Base-by-base conservation (phyloP, 2,113 vertebrate species). In the Anthoscopus minutus region DNA sequence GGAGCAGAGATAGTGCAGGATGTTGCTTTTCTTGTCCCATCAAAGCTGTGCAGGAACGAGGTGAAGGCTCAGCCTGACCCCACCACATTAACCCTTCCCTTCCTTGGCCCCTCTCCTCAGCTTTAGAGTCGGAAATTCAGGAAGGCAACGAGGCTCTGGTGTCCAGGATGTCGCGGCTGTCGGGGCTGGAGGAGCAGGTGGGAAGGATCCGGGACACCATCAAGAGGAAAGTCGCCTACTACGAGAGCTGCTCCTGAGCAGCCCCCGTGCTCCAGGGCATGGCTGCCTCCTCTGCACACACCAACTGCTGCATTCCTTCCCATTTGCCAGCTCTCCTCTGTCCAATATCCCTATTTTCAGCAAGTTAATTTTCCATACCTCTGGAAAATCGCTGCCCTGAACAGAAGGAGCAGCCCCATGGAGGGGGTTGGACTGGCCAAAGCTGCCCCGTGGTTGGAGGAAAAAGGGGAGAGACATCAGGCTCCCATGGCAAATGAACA, bases 111-210 rank as follows among this genome's bases (percentile, higher is more conserved):
- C 40, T 89, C 53, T 94, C 72, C 66, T 77, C 92, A 99, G 99
- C 97, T 89, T 98, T 98, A 77, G 98, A 98, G 84, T 96, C 17
- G 0, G 98, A 98, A 76, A 96, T 99, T 77, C 96, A 88, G 57
- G 20, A 6, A 22, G 97, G 98, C 27, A 98, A 98, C 92, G 67
- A 96, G 17, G 97, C 97, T 42, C 89, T 99, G 53, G 3, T 97
- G 54, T 81, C 97, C 53, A 98, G 98, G 94, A 97, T 97, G 0
- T 77, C 92, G 0, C 96, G 54, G 76, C 97, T 99, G 35, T 79
- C 64, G 0, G 98, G 97, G 38, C 97, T 99, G 48, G 98, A 99
- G 53, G 83, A 92, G 51, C 73, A 24, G 16, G 97, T 98, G 79
- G 92, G 97, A 56, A 88, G 70, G 22, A 98, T 99, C 92, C 95